These are phyloP conservation scores for Melanotaenia pygmaea DNA, from an alignment of 2,797 vertebrate genomes.

Conservation along the genomic window DNA sequence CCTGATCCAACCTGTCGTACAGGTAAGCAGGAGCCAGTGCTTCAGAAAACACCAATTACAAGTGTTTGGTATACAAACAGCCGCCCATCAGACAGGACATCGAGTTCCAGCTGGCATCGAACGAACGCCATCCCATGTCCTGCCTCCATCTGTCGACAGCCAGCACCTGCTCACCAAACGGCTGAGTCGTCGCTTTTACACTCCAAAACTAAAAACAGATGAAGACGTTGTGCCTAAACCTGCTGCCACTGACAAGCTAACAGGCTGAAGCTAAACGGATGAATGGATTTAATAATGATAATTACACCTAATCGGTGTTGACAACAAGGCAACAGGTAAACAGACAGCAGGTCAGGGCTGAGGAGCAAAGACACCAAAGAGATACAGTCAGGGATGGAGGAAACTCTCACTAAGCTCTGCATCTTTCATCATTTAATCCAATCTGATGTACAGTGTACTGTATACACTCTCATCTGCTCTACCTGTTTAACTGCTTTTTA, in stretches of 20 bases:
- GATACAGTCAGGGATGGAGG: too few relatives aligned
- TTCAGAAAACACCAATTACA: constrained; percentile 10
- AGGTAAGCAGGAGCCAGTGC: constrained; percentile 19
- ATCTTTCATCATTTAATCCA: too few relatives aligned
- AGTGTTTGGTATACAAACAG: constrained; percentile 24
- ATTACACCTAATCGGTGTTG: constrained; percentile 1
- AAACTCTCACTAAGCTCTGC: too few relatives aligned
- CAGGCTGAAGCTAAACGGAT: not conserved
- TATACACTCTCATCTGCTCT: too few relatives aligned
- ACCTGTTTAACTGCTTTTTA: too few relatives aligned
- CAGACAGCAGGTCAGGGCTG: too few relatives aligned
- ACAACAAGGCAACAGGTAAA: too few relatives aligned
- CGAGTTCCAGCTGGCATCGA: constrained; percentile 15
- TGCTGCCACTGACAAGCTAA: not conserved
- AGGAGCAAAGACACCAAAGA: too few relatives aligned
- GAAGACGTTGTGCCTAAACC: constrained; percentile 1
- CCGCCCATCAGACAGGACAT: constrained; percentile 4
- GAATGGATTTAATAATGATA: not conserved
- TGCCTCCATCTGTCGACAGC: constrained; percentile 33
- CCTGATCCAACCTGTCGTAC: constrained; percentile 14
- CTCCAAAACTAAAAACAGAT: not conserved
- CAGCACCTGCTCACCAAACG: constrained; percentile 25
- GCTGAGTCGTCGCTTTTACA: constrained; percentile 26
- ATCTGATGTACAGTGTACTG: too few relatives aligned
- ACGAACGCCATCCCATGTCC: constrained; percentile 15